Evolutionary conservation across 2,888 invertebrate genomes (phyloP).

Genomic region (Thumatha senex): DNA sequence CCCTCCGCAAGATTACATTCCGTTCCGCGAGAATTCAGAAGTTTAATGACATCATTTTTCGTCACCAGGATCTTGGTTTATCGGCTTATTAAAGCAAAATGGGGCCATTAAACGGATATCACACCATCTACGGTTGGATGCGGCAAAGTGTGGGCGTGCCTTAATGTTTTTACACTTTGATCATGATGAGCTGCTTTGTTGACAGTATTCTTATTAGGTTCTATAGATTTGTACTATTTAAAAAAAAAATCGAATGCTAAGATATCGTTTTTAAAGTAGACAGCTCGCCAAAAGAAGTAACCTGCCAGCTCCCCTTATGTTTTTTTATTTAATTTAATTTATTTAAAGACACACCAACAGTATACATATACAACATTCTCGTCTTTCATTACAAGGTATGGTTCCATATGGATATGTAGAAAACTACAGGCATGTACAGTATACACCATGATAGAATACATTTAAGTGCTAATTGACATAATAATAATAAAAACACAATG

Average conservation of each 20-base stretch:
- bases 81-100: constrained; percentile 63
- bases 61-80: constrained; percentile 58
- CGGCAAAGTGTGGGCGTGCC: constrained; percentile 15
- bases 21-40: constrained; percentile 48
- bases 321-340: too few species aligned
- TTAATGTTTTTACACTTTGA: constrained; percentile 17
- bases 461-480: too few species aligned
- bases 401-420: too few species aligned
- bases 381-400: too few species aligned
- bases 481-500: too few species aligned
- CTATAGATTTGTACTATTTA: not conserved
- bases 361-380: too few species aligned
- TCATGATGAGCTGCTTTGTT: constrained; percentile 2
- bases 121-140: constrained; percentile 33
- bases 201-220: not conserved
- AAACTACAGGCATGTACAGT: too few species aligned
- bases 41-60: constrained; percentile 69
- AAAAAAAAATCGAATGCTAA: not conserved
- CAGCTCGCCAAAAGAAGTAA: too few species aligned
- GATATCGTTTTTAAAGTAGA: too few species aligned
- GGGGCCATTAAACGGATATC: constrained; percentile 62
- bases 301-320: too few species aligned
- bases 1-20: constrained; percentile 40
- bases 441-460: too few species aligned
- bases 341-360: too few species aligned